Evolutionary conservation across 2,797 vertebrate genomes (phyloP), one percentile per base, ranked within the genome.

Genomic region (Paedocypris micromegethes): DNA sequence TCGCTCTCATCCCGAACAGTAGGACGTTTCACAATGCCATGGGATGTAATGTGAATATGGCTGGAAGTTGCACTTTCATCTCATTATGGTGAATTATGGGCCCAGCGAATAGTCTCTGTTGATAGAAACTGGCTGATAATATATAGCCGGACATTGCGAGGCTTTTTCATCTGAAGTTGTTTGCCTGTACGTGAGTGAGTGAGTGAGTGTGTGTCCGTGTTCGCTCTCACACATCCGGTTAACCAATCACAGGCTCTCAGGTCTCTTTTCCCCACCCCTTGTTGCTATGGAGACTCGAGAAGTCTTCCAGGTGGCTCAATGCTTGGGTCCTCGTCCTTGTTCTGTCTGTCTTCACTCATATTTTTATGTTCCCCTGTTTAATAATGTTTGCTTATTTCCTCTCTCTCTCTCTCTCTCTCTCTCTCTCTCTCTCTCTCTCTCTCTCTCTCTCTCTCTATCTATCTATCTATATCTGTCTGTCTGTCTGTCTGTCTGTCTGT

Each of bases 201-300:
- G 23, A 55, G 52, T 63, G 56, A 55, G 50, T 9, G 40, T 23
- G 42, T 46, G 9, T 49, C 40, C 70, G 43, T 53, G 66, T 48
- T 60, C 42, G 50, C 60, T 40, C 61, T 58, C 53, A 41, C 57
- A 58, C 58, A 39, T 44, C 23, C 54, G 66, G 42, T 59, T 55
- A 45, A 50, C 77, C 74, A 78, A 72, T 72, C 57, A 49, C 45
- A 4, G 39, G 44, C 43, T 61, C 9, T 6, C 47, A 53, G 39
- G 39, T 49, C 64, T 57, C n/a, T 73, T 37, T 23, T 52, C 9
- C 64, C 77, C 77, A 48, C 73, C 77, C 74, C 67, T 58, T 78
- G 77, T 78, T 78, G 77, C 77, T 76, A 78, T 76, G 72, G 77
- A 76, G 61, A 78, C 74, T 72, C 65, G 46, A 64, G 65, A 78